Percentiles rank a stretch among this genome's conserved stretches.
Evolutionary conservation across 2,113 vertebrate genomes (phyloP).

Genomic region (Eupsittula cactorum): DNA sequence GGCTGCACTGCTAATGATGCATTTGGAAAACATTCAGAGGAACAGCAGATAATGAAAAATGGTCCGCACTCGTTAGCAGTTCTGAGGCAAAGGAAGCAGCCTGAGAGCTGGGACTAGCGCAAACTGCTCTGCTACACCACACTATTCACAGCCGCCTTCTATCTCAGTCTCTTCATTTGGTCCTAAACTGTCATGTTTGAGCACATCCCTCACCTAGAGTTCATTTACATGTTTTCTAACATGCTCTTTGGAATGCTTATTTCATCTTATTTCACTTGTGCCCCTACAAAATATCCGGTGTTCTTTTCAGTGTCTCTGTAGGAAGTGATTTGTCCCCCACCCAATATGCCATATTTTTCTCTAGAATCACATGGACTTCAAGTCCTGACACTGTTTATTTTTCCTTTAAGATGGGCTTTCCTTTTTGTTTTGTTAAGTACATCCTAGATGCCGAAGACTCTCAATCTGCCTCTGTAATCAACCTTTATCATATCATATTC

Average conservation of each 20-base stretch:
- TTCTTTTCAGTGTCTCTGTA: not conserved
- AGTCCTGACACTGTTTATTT: not conserved
- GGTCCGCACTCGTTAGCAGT: not conserved
- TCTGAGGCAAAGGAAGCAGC: not conserved
- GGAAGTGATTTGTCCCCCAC: not conserved
- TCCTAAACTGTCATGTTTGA: not conserved
- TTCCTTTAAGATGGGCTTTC: not conserved
- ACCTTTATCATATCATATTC: not conserved
- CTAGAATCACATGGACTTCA: not conserved
- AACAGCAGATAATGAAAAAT: not conserved
- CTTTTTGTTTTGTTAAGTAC: too few species aligned
- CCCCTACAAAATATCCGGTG: not conserved
- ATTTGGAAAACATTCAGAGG: not conserved
- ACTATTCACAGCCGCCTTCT: not conserved
- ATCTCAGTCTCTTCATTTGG: not conserved
- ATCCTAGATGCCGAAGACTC: not conserved
- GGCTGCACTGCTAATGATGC: not conserved
- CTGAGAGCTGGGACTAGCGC: not conserved
- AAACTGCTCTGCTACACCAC: not conserved
- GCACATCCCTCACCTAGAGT: not conserved
- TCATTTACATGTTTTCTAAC: not conserved
- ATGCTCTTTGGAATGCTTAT: not conserved
- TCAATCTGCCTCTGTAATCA: not conserved
- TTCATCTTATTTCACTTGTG: not conserved
- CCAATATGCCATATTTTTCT: not conserved